These are phyloP conservation scores for Ophion slaviceki DNA, from an alignment of 2,888 invertebrate species.

Conservation along the genomic window DNA sequence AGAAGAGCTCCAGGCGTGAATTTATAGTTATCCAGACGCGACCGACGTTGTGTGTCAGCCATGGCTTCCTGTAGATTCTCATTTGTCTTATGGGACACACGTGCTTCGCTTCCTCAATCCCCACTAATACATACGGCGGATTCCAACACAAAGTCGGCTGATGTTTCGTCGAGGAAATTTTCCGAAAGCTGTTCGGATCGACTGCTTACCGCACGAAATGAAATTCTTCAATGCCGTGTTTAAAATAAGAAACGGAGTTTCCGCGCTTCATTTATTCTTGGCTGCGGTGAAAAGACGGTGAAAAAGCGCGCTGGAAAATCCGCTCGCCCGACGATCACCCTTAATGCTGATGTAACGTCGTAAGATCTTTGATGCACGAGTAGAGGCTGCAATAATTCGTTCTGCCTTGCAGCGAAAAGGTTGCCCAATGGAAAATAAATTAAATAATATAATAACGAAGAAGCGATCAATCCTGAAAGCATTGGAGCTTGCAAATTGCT, in stretches of 20 bases:
- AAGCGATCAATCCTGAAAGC: not conserved
- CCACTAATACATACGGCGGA: not conserved
- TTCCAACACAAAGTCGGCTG: not conserved
- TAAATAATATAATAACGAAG: not conserved
- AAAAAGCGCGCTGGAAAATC: no score
- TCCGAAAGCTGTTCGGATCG: not conserved
- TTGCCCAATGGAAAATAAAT: no score
- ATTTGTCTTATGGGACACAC: conserved; percentile 58
- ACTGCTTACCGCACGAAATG: not conserved
- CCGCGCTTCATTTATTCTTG: not conserved
- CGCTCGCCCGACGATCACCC: no score
- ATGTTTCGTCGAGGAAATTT: not conserved
- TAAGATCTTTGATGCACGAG: no score
- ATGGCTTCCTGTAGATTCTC: conserved; percentile 50
- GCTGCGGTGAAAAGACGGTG: no score
- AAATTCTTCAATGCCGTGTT: not conserved
- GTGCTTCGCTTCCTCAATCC: conserved; percentile 40
- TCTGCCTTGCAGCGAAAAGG: no score
- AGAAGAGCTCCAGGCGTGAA: conserved; percentile 40
- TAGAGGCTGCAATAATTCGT: no score
- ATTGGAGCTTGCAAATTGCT: not conserved
- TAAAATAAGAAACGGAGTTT: not conserved
- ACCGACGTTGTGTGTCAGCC: conserved; percentile 48
- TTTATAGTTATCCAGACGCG: conserved; percentile 62
- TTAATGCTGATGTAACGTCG: no score